Conservation (phyloP, 2,113 vertebrate genomes). For the Xenopus tropicalis region UCB_Xtro_10.0 CM004444.2:163274001-163274500, state of each 20-base stretch:
- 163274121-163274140: no score
- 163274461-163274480: no score
- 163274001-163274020: no score
- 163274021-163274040: no score
- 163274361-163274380: not conserved
- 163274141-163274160: no score
- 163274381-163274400: not conserved
- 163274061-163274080: no score
- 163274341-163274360: not conserved
- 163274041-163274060: no score
- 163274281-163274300: slow-evolving; percentile 6
- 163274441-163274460: no score
- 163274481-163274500: no score
- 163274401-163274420: not conserved
- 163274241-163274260: not conserved
- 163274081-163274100: no score
- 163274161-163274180: not conserved
- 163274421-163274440: not conserved
- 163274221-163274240: slow-evolving; percentile 11
- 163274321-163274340: slow-evolving; percentile 6
- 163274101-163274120: no score
- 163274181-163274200: slow-evolving; percentile 12
- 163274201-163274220: slow-evolving; percentile 16
- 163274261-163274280: slow-evolving; percentile 7
- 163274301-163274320: slow-evolving; percentile 19